Evolutionary conservation across 2,797 vertebrate species (phyloP).

Genomic region (Liasis olivaceus): DNA sequence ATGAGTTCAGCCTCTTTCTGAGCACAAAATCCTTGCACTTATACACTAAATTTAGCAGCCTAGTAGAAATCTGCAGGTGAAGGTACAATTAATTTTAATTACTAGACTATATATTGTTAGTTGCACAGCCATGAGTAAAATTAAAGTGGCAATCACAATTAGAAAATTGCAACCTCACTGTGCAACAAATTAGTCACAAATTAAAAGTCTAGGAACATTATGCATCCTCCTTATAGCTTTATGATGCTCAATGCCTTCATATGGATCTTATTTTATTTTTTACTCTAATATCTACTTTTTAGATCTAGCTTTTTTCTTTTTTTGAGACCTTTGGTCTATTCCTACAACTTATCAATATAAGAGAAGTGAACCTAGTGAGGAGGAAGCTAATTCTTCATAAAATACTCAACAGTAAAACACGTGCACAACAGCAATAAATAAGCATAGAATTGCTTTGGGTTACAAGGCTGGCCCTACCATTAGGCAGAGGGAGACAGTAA

Average conservation of each 20-base stretch:
- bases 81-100: slow-evolving; percentile 96
- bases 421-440: neutral
- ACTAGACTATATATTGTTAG: slow-evolving; percentile 83
- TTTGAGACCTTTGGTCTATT: slow-evolving; percentile 52
- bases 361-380: slow-evolving; percentile 1
- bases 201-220: slow-evolving; percentile 77
- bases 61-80: slow-evolving; percentile 86
- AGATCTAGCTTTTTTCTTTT: slow-evolving; percentile 50
- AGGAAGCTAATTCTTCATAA: neutral
- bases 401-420: neutral
- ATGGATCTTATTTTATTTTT: slow-evolving; percentile 60
- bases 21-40: slow-evolving; percentile 74
- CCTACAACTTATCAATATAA: slow-evolving; percentile 34
- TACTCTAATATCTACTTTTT: slow-evolving; percentile 56
- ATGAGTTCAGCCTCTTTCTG: slow-evolving; percentile 68
- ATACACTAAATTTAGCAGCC: slow-evolving; percentile 75
- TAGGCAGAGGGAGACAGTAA: too few relatives aligned
- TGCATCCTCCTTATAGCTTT: slow-evolving; percentile 66
- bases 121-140: slow-evolving; percentile 94
- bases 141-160: slow-evolving; percentile 99
- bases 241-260: slow-evolving; percentile 57
- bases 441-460: neutral
- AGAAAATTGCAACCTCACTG: slow-evolving; percentile 91
- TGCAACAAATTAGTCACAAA: slow-evolving; percentile 92
- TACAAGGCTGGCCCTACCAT: too few relatives aligned